These are phyloP conservation scores for Leptinotarsa lineolata DNA, from an alignment of 1,140 invertebrate species.

Conservation along the genomic window DNA sequence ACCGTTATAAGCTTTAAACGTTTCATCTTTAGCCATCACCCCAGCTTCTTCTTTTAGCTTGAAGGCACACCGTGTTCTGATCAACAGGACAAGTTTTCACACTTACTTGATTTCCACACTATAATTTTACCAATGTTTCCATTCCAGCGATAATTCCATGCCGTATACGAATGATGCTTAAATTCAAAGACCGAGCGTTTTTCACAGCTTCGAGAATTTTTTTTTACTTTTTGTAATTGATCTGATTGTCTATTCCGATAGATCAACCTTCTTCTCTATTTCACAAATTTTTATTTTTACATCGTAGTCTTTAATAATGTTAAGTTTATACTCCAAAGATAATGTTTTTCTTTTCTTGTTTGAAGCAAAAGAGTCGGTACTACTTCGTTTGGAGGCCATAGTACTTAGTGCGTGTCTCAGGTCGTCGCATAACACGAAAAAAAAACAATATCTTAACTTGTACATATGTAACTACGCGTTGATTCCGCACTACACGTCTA, in stretches of 20 bases:
- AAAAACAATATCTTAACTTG: constrained; percentile 14
- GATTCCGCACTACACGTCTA: constrained; percentile 1
- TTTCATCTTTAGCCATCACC: constrained; percentile 40
- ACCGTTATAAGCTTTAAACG: constrained; percentile 49
- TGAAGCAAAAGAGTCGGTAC: too few species aligned
- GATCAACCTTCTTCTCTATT: too few species aligned
- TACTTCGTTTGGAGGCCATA: too few species aligned
- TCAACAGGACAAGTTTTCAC: constrained; percentile 23
- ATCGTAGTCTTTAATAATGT: constrained; percentile 18
- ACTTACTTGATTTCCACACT: constrained; percentile 43
- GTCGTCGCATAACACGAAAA: constrained; percentile 10
- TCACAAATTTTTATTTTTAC: constrained; percentile 24
- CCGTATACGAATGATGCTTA: too few species aligned
- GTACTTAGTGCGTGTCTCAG: not conserved
- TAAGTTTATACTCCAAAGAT: too few species aligned
- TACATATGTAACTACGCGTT: constrained; percentile 10
- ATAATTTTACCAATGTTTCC: constrained; percentile 40
- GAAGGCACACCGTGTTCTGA: constrained; percentile 28
- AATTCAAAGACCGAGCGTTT: too few species aligned
- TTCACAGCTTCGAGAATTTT: too few species aligned
- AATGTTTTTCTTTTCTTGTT: too few species aligned
- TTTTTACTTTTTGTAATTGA: too few species aligned
- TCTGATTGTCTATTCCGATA: too few species aligned
- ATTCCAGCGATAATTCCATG: too few species aligned
- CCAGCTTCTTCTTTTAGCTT: constrained; percentile 38